Conservation (phyloP, 2,888 invertebrate species). For the Ceriagrion tenellum region DNA sequence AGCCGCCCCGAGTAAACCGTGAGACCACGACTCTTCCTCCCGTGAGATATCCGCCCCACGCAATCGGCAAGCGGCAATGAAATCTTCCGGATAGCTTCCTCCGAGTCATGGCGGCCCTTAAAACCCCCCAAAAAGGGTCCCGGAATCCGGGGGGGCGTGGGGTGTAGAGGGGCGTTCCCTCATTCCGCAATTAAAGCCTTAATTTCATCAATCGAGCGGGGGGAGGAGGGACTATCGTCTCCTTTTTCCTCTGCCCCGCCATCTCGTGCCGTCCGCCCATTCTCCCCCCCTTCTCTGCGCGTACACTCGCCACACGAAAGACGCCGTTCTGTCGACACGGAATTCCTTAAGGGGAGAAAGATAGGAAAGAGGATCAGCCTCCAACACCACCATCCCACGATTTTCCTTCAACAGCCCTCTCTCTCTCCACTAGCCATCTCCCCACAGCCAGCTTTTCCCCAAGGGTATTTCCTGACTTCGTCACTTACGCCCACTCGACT, state of each 20-base stretch:
- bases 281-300: background rate
- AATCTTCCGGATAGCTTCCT: background rate
- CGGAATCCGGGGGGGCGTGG: background rate
- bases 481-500: background rate
- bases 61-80: background rate
- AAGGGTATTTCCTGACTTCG: background rate
- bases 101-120: background rate
- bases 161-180: background rate
- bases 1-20: too few relatives aligned
- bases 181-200: constrained; percentile 57
- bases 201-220: constrained; percentile 44
- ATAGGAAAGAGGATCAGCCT: too few relatives aligned
- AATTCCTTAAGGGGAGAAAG: background rate
- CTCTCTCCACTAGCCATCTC: too few relatives aligned
- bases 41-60: background rate
- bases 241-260: background rate
- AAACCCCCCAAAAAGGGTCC: background rate
- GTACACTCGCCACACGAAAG: background rate
- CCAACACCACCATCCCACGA: too few relatives aligned
- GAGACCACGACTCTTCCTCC: background rate
- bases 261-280: background rate
- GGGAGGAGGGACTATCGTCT: background rate
- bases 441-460: background rate
- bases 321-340: background rate
- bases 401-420: too few relatives aligned